Base-by-base conservation (phyloP, 2,888 invertebrate genomes). In the Tenthredo livida region DNA sequence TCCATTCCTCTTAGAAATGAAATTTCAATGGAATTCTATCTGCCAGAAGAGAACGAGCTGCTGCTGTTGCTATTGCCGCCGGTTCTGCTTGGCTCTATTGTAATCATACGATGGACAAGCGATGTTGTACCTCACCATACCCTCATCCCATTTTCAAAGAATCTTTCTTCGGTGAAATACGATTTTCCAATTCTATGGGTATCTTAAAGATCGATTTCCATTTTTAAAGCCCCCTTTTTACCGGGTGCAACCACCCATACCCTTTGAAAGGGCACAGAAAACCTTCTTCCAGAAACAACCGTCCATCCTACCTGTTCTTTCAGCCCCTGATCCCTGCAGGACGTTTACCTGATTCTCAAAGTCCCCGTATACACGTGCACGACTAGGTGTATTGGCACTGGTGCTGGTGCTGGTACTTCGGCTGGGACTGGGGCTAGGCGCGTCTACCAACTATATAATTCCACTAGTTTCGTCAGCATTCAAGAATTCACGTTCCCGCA, bases 131-230 rank as follows among this genome's bases (percentile, higher is more conserved):
- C 58, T 40, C 15, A 37, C 40, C 40, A 58, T 80, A 80, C 83
- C 83, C 67, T 83, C 67, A 50, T 70, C 83, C 61, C 37, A 83
- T 83, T 83, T 83, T 83, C 83, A 70, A 83, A 83, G 67, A 83
- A 83, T 83, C 83, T 83, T 83, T 83, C 67, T 70, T 50, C 47
- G 67, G 67, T 83, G 83, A 70, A 67, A 83, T 83, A 83, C 83
- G 65, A 70, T 83, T 83, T 83, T 47, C 43, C 83, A 83, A 80
- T 85, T 72, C 84, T 73, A 54, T 54, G 85, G 85, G 54, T 82
- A 85, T 82, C 85, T 82, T 54, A 33, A 72, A 82, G 72, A 82
- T 85, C 85, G 85, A 85, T 85, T 85, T 82, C 80, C 85, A 85
- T 85, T 78, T 85, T 85, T 85, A 70, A 83, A 70, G 83, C 65